A percentile compares a stretch with the other conserved stretches of the same genome.
Conservation (phyloP, 2,888 invertebrate species). For the Dryomyza anilis region DNA sequence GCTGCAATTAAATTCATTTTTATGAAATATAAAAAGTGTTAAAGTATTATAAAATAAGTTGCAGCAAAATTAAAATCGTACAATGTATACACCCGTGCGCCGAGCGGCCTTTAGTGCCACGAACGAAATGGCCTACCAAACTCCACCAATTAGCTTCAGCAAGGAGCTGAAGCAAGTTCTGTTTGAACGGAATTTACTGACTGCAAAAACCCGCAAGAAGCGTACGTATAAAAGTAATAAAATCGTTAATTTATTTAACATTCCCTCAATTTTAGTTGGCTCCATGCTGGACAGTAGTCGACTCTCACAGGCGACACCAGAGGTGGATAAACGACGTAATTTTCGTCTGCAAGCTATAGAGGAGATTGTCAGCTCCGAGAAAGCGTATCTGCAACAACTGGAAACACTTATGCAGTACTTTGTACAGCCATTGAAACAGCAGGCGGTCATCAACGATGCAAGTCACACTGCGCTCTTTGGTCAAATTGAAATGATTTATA, state of each 20-base stretch:
- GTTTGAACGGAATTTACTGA: constrained; percentile 68
- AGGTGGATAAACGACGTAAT: constrained; percentile 50
- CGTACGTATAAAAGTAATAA: constrained; percentile 52
- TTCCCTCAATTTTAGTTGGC: constrained; percentile 60
- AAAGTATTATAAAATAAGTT: background rate
- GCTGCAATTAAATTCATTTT: no score
- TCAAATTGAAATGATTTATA: constrained; percentile 69
- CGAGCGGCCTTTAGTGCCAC: background rate
- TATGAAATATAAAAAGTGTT: background rate
- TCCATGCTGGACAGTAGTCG: constrained; percentile 63
- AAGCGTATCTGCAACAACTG: constrained; percentile 71
- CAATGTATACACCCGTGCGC: constrained; percentile 10
- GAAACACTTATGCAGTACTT: constrained; percentile 70
- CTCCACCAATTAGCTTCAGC: constrained; percentile 65
- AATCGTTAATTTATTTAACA: background rate
- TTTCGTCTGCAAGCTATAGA: constrained; percentile 66
- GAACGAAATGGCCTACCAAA: constrained; percentile 32
- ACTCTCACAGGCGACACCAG: constrained; percentile 46
- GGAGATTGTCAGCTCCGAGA: constrained; percentile 74
- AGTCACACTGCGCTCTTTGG: constrained; percentile 67
- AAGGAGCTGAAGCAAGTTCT: constrained; percentile 68
- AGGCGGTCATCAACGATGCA: constrained; percentile 62
- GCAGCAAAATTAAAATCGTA: background rate
- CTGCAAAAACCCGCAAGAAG: constrained; percentile 67
- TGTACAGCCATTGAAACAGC: constrained; percentile 66